phyloP scores from a whole-genome alignment of 2,113 vertebrate genomes.

The Oreotrochilus melanogaster region DNA sequence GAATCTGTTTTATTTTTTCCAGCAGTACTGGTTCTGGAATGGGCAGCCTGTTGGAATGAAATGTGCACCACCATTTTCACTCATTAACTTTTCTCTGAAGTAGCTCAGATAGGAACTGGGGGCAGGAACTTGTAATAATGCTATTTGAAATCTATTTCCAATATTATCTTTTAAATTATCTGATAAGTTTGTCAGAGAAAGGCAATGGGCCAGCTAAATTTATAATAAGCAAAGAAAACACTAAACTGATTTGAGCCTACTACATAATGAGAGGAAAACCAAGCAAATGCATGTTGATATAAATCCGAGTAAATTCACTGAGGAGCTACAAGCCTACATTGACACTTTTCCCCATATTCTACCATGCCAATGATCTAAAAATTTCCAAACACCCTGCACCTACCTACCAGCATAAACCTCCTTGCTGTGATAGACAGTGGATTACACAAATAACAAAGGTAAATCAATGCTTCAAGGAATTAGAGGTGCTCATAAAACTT shows the following conservation, averaged over 20 bases:
- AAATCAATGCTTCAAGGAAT: background rate
- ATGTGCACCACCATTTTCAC: background rate
- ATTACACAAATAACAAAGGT: background rate
- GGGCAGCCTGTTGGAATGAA: background rate
- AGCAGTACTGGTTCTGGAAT: background rate
- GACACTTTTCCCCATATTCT: background rate
- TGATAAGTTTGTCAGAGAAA: background rate
- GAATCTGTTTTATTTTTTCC: background rate
- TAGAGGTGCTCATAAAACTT: background rate
- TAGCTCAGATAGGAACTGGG: background rate
- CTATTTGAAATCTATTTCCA: background rate
- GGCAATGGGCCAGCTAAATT: background rate
- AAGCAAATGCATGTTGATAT: background rate
- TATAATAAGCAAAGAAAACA: background rate
- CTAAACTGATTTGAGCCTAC: background rate
- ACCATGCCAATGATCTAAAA: background rate
- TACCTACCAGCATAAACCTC: background rate
- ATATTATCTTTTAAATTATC: background rate
- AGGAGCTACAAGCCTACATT: background rate
- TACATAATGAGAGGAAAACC: background rate
- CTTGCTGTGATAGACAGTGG: fast-evolving
- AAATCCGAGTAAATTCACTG: background rate
- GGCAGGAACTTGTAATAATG: background rate
- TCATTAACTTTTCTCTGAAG: background rate
- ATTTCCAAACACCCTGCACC: background rate